These are phyloP conservation scores for Recurvirostra avosetta DNA, from an alignment of 2,113 vertebrate genomes.

Conservation along the genomic window DNA sequence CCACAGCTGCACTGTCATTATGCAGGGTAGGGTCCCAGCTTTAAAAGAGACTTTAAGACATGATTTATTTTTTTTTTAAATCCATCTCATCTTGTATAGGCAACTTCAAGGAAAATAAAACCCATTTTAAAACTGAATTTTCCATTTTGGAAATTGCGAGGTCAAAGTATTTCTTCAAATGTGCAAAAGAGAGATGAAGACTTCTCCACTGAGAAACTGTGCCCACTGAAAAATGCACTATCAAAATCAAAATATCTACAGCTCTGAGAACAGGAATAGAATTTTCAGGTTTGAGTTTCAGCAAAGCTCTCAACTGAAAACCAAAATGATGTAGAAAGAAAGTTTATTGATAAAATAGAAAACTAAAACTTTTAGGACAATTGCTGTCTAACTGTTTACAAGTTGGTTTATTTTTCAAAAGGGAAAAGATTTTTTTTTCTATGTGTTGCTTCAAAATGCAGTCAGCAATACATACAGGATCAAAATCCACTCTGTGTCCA, in stretches of 20 bases:
- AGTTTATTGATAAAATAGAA: neutral
- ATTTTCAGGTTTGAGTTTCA: neutral
- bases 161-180: neutral
- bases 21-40: neutral
- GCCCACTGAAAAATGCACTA: neutral
- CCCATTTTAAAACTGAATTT: neutral
- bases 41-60: neutral
- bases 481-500: neutral
- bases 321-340: neutral
- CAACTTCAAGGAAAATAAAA: neutral
- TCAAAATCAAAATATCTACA: neutral
- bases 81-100: neutral
- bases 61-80: neutral
- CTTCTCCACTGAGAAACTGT: neutral
- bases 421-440: neutral
- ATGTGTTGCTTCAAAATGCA: neutral
- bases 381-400: neutral
- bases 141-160: neutral
- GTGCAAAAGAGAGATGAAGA: neutral
- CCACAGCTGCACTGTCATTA: neutral
- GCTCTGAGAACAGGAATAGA: neutral
- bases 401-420: neutral
- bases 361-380: neutral
- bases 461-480: neutral
- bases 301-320: neutral